phyloP scores from a whole-genome alignment of 1,140 invertebrate genomes.

The Drosophila repleta region DNA sequence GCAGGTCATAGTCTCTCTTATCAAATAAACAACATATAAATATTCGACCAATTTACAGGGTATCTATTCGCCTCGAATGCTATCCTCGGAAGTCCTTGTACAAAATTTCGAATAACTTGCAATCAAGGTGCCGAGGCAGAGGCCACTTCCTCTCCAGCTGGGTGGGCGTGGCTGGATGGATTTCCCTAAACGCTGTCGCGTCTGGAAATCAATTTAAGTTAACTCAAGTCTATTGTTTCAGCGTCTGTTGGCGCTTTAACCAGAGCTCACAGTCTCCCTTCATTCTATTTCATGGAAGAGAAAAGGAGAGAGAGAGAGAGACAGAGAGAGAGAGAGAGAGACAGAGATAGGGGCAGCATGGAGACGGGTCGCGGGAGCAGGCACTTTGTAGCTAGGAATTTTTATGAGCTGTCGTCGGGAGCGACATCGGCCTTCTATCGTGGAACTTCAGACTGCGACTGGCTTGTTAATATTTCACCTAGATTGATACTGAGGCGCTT shows the following conservation, averaged over 20 bases:
- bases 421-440: constrained; percentile 47
- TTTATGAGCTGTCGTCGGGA: constrained; percentile 67
- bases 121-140: constrained; percentile 71
- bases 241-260: constrained; percentile 61
- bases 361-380: neutral
- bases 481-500: constrained; percentile 64
- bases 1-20: too few relatives aligned
- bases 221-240: constrained; percentile 80
- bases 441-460: constrained; percentile 50
- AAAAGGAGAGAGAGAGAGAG: neutral
- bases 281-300: neutral
- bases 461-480: constrained; percentile 80
- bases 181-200: constrained; percentile 58
- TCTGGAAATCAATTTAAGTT: constrained; percentile 81
- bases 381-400: constrained; percentile 60
- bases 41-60: neutral
- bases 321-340: neutral
- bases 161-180: constrained; percentile 34
- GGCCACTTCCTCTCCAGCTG: constrained; percentile 5
- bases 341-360: neutral
- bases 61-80: neutral
- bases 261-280: constrained; percentile 7
- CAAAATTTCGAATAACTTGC: constrained; percentile 81
- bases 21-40: too few relatives aligned
- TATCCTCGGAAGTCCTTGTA: constrained; percentile 9